Percentiles rank a stretch among this genome's conserved stretches.
These are phyloP conservation scores for Eulemur rufifrons DNA, from an alignment of 2,113 vertebrate species.

Conservation along the genomic window DNA sequence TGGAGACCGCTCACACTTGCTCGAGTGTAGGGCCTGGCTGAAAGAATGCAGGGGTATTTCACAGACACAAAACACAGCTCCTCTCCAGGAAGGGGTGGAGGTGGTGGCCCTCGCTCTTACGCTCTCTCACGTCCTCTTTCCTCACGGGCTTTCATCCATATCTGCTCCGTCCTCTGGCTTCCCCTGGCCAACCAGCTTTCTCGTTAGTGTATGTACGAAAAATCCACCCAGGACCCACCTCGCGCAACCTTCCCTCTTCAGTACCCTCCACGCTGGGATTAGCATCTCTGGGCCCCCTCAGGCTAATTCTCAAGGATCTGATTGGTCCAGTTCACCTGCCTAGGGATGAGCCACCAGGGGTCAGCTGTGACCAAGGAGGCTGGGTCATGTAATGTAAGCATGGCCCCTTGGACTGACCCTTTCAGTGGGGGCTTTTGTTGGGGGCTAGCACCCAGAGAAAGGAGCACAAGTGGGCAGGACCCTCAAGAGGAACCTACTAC, in stretches of 20 bases:
- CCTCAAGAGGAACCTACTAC: background rate
- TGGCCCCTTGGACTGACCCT: background rate
- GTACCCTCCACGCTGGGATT: background rate
- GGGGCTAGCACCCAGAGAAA: background rate
- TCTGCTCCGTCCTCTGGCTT: background rate
- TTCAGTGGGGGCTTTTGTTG: background rate
- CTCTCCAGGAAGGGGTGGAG: background rate
- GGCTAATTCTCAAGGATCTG: background rate
- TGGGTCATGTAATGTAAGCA: background rate
- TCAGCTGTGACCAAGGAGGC: background rate
- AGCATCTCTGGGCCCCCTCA: background rate
- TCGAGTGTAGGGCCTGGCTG: background rate
- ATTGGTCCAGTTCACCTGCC: background rate
- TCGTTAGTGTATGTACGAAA: background rate
- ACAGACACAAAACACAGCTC: background rate
- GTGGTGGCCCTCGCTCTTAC: no score
- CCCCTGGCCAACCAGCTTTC: background rate
- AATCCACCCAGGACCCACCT: background rate
- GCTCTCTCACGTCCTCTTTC: background rate
- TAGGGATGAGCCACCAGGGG: background rate
- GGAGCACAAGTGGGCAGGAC: background rate
- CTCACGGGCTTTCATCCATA: background rate
- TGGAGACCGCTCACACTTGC: background rate
- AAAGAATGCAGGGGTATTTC: background rate
- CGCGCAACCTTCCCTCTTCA: background rate